These are phyloP conservation scores for Enteromius trimaculatus DNA, from an alignment of 2,797 vertebrate species.

Conservation along the genomic window DNA sequence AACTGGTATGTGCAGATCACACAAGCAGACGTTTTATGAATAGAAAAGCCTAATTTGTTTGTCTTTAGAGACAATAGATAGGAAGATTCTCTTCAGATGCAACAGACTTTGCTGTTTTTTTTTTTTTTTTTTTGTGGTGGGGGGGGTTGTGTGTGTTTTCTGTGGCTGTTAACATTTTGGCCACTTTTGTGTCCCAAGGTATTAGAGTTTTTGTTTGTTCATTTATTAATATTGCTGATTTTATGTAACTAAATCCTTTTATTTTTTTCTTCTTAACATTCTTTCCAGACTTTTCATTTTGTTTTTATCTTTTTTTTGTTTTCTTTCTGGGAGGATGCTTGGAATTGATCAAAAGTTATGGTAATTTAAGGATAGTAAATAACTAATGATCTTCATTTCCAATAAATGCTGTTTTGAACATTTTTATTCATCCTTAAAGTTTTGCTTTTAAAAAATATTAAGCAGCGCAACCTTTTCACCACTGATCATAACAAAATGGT, in stretches of 20 bases:
- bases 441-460: background rate
- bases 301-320: background rate
- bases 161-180: background rate
- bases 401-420: background rate
- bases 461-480: background rate
- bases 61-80: slow-evolving; percentile 9
- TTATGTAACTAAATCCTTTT: background rate
- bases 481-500: background rate
- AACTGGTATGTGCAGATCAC: slow-evolving; percentile 2
- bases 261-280: background rate
- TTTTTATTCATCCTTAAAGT: background rate
- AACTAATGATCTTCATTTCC: background rate
- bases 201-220: background rate
- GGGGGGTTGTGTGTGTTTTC: background rate
- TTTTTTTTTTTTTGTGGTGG: no score
- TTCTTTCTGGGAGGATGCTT: background rate
- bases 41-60: slow-evolving; percentile 20
- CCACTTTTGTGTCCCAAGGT: background rate
- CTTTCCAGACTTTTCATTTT: background rate
- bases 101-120: background rate
- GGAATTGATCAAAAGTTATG: background rate
- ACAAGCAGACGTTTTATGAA: slow-evolving; percentile 21
- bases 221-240: background rate
- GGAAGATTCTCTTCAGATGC: background rate
- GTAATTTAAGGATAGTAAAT: background rate